These are phyloP conservation scores for Pogonocherus hispidulus DNA, from an alignment of 2,888 invertebrate genomes.

Conservation along the genomic window DNA sequence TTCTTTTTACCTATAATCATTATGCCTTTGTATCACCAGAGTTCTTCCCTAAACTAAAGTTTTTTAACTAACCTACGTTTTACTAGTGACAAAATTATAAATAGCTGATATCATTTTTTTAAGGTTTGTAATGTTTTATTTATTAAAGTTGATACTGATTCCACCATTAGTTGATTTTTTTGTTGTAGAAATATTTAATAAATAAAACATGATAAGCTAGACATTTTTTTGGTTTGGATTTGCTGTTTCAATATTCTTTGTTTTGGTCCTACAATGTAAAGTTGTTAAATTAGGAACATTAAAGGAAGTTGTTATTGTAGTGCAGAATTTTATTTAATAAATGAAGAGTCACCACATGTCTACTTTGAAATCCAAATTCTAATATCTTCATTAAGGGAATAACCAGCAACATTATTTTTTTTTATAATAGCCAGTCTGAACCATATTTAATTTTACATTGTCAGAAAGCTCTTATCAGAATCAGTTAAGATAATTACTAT, in stretches of 20 bases:
- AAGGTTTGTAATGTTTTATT: constrained; percentile 2
- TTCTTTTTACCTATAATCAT: constrained; percentile 23
- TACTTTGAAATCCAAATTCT: too few relatives aligned
- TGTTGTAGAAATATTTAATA: neutral
- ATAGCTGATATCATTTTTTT: constrained; percentile 12
- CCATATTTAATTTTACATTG: too few relatives aligned
- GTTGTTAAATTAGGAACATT: constrained; percentile 46
- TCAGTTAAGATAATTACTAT: too few relatives aligned
- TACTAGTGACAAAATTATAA: constrained; percentile 49
- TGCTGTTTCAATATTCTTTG: constrained; percentile 45
- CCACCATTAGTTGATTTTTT: too few relatives aligned
- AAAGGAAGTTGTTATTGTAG: constrained; percentile 38
- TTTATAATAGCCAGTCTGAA: too few relatives aligned
- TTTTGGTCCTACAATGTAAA: constrained; percentile 47
- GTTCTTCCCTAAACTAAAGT: constrained; percentile 54
- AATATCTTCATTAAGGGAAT: too few relatives aligned
- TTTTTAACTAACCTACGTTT: constrained; percentile 59
- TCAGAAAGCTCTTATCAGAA: too few relatives aligned
- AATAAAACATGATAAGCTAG: constrained; percentile 6
- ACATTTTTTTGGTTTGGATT: constrained; percentile 4
- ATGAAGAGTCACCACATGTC: too few relatives aligned
- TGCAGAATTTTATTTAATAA: constrained; percentile 30
- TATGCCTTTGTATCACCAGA: constrained; percentile 33
- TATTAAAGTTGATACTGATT: neutral
- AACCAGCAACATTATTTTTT: too few relatives aligned